phyloP scores from a whole-genome alignment of 2,797 vertebrate genomes.

The Lycodopsis pacificus region DNA sequence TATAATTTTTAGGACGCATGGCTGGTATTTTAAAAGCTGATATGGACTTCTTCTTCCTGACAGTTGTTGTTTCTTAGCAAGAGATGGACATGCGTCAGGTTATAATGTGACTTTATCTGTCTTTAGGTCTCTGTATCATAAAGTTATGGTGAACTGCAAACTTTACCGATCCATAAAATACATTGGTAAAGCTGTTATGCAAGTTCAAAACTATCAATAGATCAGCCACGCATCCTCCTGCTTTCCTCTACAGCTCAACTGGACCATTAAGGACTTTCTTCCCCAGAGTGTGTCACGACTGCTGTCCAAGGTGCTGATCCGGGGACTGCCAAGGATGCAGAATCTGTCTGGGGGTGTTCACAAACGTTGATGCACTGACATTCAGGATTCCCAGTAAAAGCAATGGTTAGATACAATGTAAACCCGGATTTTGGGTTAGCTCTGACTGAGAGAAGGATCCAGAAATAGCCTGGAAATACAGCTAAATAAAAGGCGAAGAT shows the following conservation, averaged over 20 bases:
- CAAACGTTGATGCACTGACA: neutral
- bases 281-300: neutral
- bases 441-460: neutral
- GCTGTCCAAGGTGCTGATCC: constrained; percentile 20
- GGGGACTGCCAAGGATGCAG: neutral
- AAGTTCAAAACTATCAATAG: neutral
- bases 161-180: neutral
- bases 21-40: neutral
- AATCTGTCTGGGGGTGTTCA: neutral
- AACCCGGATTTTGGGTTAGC: neutral
- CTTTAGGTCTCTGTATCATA: neutral
- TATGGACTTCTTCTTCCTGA: neutral
- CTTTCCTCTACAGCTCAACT: neutral
- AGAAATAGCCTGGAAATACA: neutral
- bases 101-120: neutral
- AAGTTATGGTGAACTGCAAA: neutral
- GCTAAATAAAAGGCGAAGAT: neutral
- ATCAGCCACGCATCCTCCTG: neutral
- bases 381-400: neutral
- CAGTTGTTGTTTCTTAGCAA: neutral
- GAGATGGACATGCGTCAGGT: neutral
- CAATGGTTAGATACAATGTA: neutral
- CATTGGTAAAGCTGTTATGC: neutral
- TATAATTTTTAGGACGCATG: neutral
- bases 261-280: neutral